phyloP scores from a whole-genome alignment of 2,888 invertebrate genomes.

The Dastarcus helophoroides region DNA sequence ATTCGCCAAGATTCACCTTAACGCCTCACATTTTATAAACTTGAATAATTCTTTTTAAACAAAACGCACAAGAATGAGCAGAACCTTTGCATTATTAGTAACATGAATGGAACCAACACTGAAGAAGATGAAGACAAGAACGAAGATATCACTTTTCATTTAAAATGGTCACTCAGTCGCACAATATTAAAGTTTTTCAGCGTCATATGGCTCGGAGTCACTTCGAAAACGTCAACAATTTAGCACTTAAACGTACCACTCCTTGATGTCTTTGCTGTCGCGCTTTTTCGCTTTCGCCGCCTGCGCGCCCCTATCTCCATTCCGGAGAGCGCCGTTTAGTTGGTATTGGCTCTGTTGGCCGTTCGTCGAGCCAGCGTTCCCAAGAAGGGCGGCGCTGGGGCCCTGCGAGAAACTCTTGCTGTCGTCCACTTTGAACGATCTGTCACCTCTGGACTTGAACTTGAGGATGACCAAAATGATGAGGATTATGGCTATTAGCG shows the following conservation, averaged over 20 bases:
- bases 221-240: slow-evolving; percentile 10
- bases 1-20: too few relatives aligned
- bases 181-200: too few relatives aligned
- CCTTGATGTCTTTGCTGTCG: slow-evolving; percentile 82
- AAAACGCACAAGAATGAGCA: too few relatives aligned
- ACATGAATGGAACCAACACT: too few relatives aligned
- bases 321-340: slow-evolving; percentile 41
- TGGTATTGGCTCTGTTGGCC: slow-evolving; percentile 40
- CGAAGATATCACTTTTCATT: too few relatives aligned
- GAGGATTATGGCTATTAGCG: slow-evolving; percentile 80
- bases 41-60: too few relatives aligned
- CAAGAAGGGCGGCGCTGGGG: slow-evolving; percentile 66
- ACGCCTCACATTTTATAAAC: too few relatives aligned
- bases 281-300: slow-evolving; percentile 47
- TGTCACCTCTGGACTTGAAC: slow-evolving; percentile 74
- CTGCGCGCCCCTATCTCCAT: slow-evolving; percentile 37
- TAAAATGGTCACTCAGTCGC: too few relatives aligned
- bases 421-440: slow-evolving; percentile 89
- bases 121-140: too few relatives aligned
- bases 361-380: slow-evolving; percentile 42
- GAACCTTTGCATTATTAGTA: too few relatives aligned
- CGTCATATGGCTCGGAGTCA: slow-evolving; percentile 36
- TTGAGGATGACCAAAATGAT: slow-evolving; percentile 83
- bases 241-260: slow-evolving; percentile 80
- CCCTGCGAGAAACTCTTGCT: slow-evolving; percentile 65